Conservation (phyloP, 2,797 vertebrate genomes). For the Pseudomugil gertrudae region DNA sequence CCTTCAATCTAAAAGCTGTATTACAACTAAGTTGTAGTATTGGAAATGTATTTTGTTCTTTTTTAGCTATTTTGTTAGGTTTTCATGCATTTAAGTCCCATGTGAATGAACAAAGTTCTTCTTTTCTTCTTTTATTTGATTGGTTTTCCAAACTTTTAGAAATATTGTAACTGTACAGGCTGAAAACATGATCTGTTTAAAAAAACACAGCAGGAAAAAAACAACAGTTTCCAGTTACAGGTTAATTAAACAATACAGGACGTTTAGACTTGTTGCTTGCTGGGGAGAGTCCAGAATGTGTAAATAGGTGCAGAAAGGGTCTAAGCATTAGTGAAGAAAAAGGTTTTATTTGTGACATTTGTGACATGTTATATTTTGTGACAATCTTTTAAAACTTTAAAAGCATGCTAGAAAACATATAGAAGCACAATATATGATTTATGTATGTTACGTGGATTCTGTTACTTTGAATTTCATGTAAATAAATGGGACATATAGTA, state of each 20-base stretch:
- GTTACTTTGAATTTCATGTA: slow-evolving; percentile 73
- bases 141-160: not conserved
- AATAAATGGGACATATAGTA: slow-evolving; percentile 71
- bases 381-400: slow-evolving; percentile 48
- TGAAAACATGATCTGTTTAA: slow-evolving; percentile 23
- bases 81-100: slow-evolving; percentile 17
- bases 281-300: slow-evolving; percentile 34
- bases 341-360: slow-evolving; percentile 47
- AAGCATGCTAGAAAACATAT: slow-evolving; percentile 68
- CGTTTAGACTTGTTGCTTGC: slow-evolving; percentile 1
- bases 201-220: slow-evolving; percentile 1
- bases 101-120: slow-evolving; percentile 6
- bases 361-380: slow-evolving; percentile 62
- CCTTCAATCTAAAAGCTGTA: not conserved
- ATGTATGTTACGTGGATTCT: slow-evolving; percentile 51
- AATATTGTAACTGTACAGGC: slow-evolving; percentile 34
- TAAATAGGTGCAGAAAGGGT: slow-evolving; percentile 37
- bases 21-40: not conserved
- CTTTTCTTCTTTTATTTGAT: slow-evolving; percentile 25
- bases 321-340: slow-evolving; percentile 31
- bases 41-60: slow-evolving; percentile 10
- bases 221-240: slow-evolving; percentile 2
- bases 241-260: slow-evolving; percentile 12
- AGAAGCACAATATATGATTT: slow-evolving; percentile 67
- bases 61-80: not conserved